Conservation (phyloP, 2,888 invertebrate genomes). For the Brenthis ino region DNA sequence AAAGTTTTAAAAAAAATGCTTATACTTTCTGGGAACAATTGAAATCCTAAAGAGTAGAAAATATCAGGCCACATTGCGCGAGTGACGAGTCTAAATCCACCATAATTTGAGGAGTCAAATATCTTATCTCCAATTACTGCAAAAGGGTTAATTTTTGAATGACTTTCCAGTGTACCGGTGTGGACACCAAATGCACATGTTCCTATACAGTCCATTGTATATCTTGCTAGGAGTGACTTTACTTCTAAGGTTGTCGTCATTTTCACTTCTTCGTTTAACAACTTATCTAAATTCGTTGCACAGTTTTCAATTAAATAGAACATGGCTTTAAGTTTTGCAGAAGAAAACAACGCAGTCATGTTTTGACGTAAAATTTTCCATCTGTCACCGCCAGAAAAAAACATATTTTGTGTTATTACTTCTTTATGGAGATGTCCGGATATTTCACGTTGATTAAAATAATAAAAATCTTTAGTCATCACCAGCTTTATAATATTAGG, state of each 20-base stretch:
- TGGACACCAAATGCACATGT: slow-evolving; percentile 59
- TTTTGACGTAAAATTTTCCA: slow-evolving; percentile 67
- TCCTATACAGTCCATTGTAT: slow-evolving; percentile 58
- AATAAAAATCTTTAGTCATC: slow-evolving; percentile 62
- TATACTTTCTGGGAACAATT: slow-evolving; percentile 43
- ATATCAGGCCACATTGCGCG: slow-evolving; percentile 54
- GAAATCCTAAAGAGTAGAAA: slow-evolving; percentile 54
- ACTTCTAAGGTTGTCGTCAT: slow-evolving; percentile 48
- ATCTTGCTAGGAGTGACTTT: slow-evolving; percentile 48
- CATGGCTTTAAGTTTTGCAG: slow-evolving; percentile 66
- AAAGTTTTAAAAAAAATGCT: slow-evolving; percentile 50
- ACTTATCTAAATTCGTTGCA: slow-evolving; percentile 43
- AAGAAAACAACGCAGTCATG: slow-evolving; percentile 61
- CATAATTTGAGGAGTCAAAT: slow-evolving; percentile 44
- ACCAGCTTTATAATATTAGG: slow-evolving; percentile 58
- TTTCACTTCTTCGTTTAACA: neutral
- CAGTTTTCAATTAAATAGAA: slow-evolving; percentile 59
- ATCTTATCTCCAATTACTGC: slow-evolving; percentile 47
- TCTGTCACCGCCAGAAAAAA: slow-evolving; percentile 55
- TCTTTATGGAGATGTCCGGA: slow-evolving; percentile 54
- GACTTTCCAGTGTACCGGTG: slow-evolving; percentile 48
- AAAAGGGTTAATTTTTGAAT: slow-evolving; percentile 48
- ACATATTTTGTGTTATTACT: slow-evolving; percentile 51
- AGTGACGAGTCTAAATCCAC: slow-evolving; percentile 45
- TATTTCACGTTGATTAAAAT: slow-evolving; percentile 59